These are phyloP conservation scores for Bruchidius siliquastri DNA, from an alignment of 2,888 invertebrate genomes.

Conservation along the genomic window DNA sequence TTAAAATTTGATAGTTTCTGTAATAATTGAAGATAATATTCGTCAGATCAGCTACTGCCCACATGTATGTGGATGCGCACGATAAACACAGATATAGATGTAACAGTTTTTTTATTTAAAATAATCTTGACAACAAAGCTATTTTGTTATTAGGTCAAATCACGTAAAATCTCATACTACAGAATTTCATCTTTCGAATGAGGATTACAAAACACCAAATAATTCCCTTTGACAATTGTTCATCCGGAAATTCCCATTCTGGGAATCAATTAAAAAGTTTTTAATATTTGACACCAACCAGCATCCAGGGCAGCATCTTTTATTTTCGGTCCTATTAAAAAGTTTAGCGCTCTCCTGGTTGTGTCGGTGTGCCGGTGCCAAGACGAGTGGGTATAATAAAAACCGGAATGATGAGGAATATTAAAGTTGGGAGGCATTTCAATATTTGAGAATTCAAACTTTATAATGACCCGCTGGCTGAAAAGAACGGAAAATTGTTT, in stretches of 20 bases:
- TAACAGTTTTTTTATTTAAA: no score
- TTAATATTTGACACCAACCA: slow-evolving; percentile 22
- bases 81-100: no score
- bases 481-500: background rate
- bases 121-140: no score
- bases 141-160: background rate
- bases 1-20: no score
- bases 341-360: slow-evolving; percentile 11
- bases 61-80: no score
- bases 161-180: background rate
- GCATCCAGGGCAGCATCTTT: slow-evolving; percentile 8
- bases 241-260: slow-evolving; percentile 9
- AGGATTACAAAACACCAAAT: background rate
- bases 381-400: slow-evolving; percentile 6
- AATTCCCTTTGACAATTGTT: background rate
- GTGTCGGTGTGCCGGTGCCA: background rate
- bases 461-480: slow-evolving; percentile 1
- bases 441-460: slow-evolving; percentile 3
- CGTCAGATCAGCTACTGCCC: no score
- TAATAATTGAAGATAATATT: no score
- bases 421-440: slow-evolving; percentile 15
- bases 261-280: slow-evolving; percentile 25
- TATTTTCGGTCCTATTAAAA: slow-evolving; percentile 26
- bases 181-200: background rate
- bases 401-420: slow-evolving; percentile 21